Evolutionary conservation across 2,797 vertebrate species (phyloP).

Genomic region (Crax fasciolata): DNA sequence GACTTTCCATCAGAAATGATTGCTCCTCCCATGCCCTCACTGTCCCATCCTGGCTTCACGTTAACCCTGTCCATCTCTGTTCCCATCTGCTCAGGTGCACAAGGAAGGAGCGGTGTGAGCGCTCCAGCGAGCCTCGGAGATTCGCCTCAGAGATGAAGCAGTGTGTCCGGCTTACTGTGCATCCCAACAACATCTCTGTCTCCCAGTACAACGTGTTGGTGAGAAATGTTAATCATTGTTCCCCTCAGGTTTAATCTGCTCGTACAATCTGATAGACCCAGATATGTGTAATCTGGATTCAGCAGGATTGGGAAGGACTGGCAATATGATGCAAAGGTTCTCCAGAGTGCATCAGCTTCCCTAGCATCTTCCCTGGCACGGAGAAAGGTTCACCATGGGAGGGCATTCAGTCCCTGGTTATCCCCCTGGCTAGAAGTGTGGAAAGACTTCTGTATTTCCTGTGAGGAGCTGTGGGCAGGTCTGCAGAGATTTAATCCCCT

Average conservation of each 20-base stretch:
- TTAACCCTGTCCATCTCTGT: constrained; percentile 3
- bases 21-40: rapidly evolving
- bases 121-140: constrained; percentile 92
- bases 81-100: constrained; percentile 87
- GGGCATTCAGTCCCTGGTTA: neutral
- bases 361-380: rapidly evolving
- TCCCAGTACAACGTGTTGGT: constrained; percentile 98
- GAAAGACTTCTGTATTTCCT: neutral
- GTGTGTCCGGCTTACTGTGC: constrained; percentile 95
- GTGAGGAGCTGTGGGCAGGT: neutral
- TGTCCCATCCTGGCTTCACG: neutral
- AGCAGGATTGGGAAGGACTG: neutral
- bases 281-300: neutral
- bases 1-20: rapidly evolving
- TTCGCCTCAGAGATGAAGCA: constrained; percentile 97
- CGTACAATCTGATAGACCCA: rapidly evolving
- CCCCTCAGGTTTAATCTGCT: neutral
- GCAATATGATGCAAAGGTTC: neutral
- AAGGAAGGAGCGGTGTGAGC: constrained; percentile 95
- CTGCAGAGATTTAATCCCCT: neutral
- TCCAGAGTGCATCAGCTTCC: neutral
- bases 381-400: neutral
- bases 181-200: constrained; percentile 98
- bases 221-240: constrained; percentile 69
- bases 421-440: neutral